A percentile compares a stretch with the other conserved stretches of the same genome.
Conservation (phyloP, 1,140 invertebrate species). For the Mamestra configurata region DNA sequence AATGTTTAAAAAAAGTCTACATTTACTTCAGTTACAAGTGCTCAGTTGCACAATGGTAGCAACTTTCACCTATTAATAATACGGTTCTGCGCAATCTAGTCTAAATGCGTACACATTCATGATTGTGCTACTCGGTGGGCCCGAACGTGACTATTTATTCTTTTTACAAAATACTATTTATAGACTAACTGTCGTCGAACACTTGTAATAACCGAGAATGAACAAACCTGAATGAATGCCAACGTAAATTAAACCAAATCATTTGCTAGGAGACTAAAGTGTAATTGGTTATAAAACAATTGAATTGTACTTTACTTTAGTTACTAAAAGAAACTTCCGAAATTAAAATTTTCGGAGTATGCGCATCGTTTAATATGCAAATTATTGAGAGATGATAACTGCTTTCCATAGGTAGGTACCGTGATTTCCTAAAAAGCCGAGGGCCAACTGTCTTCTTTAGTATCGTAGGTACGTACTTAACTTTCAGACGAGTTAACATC, state of each 20-base stretch:
- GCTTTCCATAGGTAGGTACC: too few species aligned
- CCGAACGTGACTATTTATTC: not conserved
- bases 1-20: too few species aligned
- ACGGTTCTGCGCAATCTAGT: not conserved
- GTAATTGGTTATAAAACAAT: too few species aligned
- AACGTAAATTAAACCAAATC: not conserved
- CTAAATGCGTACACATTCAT: constrained; percentile 30
- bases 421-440: too few species aligned
- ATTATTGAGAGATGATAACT: too few species aligned
- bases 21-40: not conserved
- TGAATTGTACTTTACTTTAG: not conserved
- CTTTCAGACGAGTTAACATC: too few species aligned
- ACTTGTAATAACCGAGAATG: constrained; percentile 18
- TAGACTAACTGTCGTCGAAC: constrained; percentile 23
- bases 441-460: too few species aligned
- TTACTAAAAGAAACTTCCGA: constrained; percentile 22
- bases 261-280: not conserved
- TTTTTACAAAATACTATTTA: constrained; percentile 24
- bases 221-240: constrained; percentile 38
- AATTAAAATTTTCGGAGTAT: too few species aligned
- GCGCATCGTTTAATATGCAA: too few species aligned
- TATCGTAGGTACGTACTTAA: too few species aligned
- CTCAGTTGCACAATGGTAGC: not conserved
- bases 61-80: not conserved
- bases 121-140: constrained; percentile 19